Percentiles rank a stretch among this genome's conserved stretches.
Conservation (phyloP, 2,888 invertebrate genomes). For the Scaptodrosophila latifasciaeformis region DNA sequence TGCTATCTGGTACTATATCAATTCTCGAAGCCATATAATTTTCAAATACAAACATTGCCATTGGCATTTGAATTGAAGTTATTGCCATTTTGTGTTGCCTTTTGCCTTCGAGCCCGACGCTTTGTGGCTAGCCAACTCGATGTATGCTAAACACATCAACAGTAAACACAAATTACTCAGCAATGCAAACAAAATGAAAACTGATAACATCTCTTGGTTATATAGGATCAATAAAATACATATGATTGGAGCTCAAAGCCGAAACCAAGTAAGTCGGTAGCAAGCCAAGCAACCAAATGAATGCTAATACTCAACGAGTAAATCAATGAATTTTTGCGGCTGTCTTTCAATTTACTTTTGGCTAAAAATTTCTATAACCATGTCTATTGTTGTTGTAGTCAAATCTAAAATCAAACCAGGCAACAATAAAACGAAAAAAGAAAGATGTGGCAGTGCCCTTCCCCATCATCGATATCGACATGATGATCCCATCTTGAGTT, state of each 20-base stretch:
- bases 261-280: too few species aligned
- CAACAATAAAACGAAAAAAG: too few species aligned
- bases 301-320: too few species aligned
- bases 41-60: conserved; percentile 26
- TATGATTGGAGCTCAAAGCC: background rate
- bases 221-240: background rate
- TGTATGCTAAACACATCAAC: conserved; percentile 45
- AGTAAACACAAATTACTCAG: conserved; percentile 67
- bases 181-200: conserved; percentile 59
- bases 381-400: conserved; percentile 24
- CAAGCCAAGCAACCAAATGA: too few species aligned
- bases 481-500: conserved; percentile 25
- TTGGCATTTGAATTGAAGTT: too few species aligned
- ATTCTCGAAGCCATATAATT: conserved; percentile 44
- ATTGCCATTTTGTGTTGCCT: too few species aligned
- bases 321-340: conserved; percentile 64
- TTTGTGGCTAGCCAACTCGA: too few species aligned
- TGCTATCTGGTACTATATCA: conserved; percentile 25
- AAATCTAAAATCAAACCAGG: background rate
- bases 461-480: conserved; percentile 17
- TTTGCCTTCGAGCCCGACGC: too few species aligned
- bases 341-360: conserved; percentile 56
- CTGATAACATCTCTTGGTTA: conserved; percentile 50
- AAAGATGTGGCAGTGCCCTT: too few species aligned
- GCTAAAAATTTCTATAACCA: too few species aligned